Evolutionary conservation across 2,113 vertebrate species (phyloP).

Genomic region (Calyptommatus sinebrachiatus): DNA sequence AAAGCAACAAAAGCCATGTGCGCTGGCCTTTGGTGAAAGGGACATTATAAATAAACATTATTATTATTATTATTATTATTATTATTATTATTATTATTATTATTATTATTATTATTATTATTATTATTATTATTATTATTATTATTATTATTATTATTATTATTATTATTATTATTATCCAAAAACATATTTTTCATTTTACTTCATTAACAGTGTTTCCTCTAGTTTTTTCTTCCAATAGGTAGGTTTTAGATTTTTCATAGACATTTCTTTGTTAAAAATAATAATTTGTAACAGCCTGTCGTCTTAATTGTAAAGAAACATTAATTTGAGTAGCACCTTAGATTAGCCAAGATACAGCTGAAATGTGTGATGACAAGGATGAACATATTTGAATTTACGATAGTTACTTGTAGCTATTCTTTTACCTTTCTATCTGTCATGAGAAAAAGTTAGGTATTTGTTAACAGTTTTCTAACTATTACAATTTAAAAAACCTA

Average conservation of each 20-base stretch:
- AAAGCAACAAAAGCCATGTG: no score
- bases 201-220: neutral
- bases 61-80: no score
- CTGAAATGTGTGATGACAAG: neutral
- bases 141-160: no score
- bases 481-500: constrained; percentile 15
- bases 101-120: no score
- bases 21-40: no score
- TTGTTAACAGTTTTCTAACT: neutral
- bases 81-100: no score
- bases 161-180: neutral
- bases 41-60: no score
- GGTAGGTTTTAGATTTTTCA: no score
- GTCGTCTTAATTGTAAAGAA: neutral
- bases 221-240: neutral
- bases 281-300: neutral
- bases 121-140: no score
- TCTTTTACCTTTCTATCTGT: neutral
- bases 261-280: no score
- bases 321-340: neutral
- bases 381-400: neutral
- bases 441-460: neutral
- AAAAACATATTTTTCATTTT: neutral
- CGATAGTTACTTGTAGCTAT: neutral
- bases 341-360: neutral